These are phyloP conservation scores for Trachelipus rathkii DNA, from an alignment of 1,140 invertebrate genomes.

Conservation along the genomic window DNA sequence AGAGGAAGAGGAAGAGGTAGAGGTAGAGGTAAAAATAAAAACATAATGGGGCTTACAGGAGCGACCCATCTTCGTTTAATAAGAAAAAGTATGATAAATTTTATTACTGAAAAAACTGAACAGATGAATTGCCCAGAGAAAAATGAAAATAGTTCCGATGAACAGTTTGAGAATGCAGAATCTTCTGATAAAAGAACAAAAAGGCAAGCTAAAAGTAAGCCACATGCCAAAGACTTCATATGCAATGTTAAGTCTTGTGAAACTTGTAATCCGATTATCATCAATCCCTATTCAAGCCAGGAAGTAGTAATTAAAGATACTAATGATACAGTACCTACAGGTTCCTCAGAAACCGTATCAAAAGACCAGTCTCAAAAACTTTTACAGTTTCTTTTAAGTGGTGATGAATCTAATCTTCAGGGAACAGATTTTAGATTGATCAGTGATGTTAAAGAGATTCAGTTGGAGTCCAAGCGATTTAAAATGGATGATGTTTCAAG, in stretches of 20 bases:
- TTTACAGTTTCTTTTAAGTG: neutral
- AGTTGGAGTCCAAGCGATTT: neutral
- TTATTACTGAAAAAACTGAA: slow-evolving; percentile 21
- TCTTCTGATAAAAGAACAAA: neutral
- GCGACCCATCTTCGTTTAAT: slow-evolving; percentile 40
- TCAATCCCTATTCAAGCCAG: neutral
- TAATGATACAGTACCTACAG: neutral
- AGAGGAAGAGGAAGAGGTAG: slow-evolving; percentile 12
- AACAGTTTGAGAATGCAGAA: slow-evolving; percentile 4
- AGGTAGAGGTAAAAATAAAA: slow-evolving; percentile 32
- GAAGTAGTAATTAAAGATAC: neutral
- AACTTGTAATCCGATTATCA: slow-evolving; percentile 28
- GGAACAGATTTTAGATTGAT: neutral
- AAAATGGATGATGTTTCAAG: neutral
- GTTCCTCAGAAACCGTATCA: neutral
- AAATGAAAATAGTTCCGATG: neutral
- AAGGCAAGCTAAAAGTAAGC: slow-evolving; percentile 20
- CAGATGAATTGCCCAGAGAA: slow-evolving; percentile 3
- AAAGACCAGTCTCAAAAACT: slow-evolving; percentile 5
- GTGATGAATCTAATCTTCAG: slow-evolving; percentile 3
- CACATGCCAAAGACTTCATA: slow-evolving; percentile 43
- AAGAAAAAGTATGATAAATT: slow-evolving; percentile 42
- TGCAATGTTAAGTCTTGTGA: slow-evolving; percentile 43
- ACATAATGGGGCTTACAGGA: slow-evolving; percentile 33
- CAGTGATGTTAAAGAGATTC: neutral